Percentiles rank a stretch among this genome's conserved stretches.
Evolutionary conservation across 1,140 invertebrate genomes (phyloP).

Genomic region (Vollenhovia emeryi): DNA sequence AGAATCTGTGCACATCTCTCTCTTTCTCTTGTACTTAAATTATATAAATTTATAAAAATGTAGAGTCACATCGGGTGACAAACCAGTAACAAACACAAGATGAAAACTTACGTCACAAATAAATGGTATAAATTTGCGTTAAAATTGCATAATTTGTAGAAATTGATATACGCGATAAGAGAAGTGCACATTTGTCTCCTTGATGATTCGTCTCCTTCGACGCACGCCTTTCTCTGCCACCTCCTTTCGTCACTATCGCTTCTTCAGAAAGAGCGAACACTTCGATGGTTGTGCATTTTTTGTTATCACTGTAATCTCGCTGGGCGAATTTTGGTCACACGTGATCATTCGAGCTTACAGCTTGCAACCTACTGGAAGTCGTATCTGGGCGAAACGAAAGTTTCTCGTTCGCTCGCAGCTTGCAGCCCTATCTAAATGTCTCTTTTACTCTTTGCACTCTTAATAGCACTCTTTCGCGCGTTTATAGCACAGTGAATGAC

Average conservation of each 20-base stretch:
- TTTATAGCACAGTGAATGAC: conserved; percentile 44
- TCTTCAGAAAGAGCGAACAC: conserved; percentile 35
- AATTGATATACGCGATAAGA: neutral
- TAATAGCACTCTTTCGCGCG: conserved; percentile 53
- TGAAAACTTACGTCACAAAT: neutral
- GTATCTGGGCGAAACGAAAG: conserved; percentile 28
- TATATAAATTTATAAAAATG: neutral
- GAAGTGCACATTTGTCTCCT: conserved; percentile 35
- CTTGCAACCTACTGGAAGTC: conserved; percentile 34
- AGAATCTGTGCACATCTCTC: neutral
- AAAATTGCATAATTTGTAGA: neutral
- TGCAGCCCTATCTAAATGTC: conserved; percentile 29
- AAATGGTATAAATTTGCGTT: neutral
- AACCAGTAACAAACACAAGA: neutral
- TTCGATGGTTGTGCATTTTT: conserved; percentile 46
- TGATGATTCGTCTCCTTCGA: conserved; percentile 29
- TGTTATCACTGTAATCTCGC: conserved; percentile 28
- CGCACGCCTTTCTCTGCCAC: conserved; percentile 51
- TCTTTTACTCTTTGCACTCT: conserved; percentile 52
- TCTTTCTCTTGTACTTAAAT: neutral
- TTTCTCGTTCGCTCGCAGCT: conserved; percentile 50
- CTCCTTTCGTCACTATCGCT: conserved; percentile 63
- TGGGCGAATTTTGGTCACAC: conserved; percentile 39
- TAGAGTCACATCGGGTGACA: neutral
- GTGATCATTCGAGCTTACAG: conserved; percentile 55